Conservation (phyloP, 2,888 invertebrate species). For the Galerucella calmariensis region DNA sequence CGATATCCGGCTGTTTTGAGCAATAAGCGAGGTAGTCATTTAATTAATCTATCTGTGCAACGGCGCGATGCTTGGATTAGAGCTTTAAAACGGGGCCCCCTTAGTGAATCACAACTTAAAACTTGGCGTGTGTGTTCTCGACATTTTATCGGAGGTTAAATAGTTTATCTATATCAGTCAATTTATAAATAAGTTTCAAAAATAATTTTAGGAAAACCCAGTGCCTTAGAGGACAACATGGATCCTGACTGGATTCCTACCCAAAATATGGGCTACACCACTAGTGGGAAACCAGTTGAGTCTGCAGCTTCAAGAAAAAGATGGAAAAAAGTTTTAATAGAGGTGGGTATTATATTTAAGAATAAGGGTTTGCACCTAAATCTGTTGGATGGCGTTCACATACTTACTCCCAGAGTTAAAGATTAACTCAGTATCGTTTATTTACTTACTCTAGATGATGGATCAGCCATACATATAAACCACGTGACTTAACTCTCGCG, state of each 20-base stretch:
- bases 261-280: background rate
- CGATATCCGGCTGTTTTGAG: background rate
- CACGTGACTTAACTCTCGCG: no score
- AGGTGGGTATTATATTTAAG: no score
- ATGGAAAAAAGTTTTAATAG: no score
- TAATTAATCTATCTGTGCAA: background rate
- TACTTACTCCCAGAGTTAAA: no score
- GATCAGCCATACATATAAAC: no score
- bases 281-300: background rate
- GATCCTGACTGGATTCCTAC: background rate
- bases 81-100: background rate
- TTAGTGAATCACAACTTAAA: background rate
- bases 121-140: background rate
- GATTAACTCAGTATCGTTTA: no score
- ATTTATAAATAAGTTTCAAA: background rate
- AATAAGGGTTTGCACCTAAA: no score
- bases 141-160: no score
- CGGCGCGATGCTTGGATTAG: background rate
- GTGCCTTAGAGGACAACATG: background rate
- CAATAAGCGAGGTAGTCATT: background rate
- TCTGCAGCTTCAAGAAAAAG: no score
- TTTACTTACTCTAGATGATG: no score
- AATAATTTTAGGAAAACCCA: background rate
- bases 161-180: background rate
- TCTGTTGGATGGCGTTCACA: no score